Evolutionary conservation across 1,140 invertebrate species (phyloP).

Genomic region (Epicauta chinensis): DNA sequence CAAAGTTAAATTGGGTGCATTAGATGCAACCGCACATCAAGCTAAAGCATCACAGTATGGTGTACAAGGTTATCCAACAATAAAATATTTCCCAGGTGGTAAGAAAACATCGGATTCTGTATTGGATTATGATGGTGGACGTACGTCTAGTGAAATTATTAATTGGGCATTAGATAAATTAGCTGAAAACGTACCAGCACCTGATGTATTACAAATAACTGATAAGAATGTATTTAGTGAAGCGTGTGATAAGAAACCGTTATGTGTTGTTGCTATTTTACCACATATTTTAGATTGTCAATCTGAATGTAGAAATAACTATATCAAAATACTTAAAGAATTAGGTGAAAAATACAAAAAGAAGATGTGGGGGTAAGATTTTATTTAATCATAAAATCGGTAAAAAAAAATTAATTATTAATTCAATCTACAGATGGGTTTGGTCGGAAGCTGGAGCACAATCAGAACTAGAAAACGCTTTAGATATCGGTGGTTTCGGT

Average conservation of each 20-base stretch:
- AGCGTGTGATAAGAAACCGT: conserved; percentile 75
- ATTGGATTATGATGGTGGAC: conserved; percentile 83
- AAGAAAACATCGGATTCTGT: conserved; percentile 65
- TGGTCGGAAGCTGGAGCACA: conserved; percentile 97
- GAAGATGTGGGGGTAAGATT: conserved; percentile 87
- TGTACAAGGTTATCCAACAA: conserved; percentile 93
- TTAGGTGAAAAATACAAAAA: conserved; percentile 92
- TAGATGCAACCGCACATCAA: conserved; percentile 93
- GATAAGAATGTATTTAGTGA: conserved; percentile 60
- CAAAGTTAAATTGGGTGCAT: conserved; percentile 84
- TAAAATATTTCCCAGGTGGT: conserved; percentile 88
- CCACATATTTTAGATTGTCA: conserved; percentile 98
- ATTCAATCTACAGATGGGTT: conserved; percentile 69
- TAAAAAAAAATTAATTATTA: no score
- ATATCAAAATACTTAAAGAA: conserved; percentile 67
- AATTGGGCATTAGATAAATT: conserved; percentile 82
- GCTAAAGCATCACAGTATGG: conserved; percentile 69
- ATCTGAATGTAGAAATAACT: conserved; percentile 85
- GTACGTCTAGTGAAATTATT: conserved; percentile 87
- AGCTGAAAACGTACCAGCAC: conserved; percentile 79
- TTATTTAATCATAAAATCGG: no score
- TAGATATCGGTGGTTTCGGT: conserved; percentile 91
- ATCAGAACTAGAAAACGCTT: conserved; percentile 71
- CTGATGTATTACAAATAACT: conserved; percentile 73
- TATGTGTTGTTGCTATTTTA: conserved; percentile 91